These are phyloP conservation scores for Plecotus auritus DNA, from an alignment of 2,113 vertebrate species.

Conservation along the genomic window DNA sequence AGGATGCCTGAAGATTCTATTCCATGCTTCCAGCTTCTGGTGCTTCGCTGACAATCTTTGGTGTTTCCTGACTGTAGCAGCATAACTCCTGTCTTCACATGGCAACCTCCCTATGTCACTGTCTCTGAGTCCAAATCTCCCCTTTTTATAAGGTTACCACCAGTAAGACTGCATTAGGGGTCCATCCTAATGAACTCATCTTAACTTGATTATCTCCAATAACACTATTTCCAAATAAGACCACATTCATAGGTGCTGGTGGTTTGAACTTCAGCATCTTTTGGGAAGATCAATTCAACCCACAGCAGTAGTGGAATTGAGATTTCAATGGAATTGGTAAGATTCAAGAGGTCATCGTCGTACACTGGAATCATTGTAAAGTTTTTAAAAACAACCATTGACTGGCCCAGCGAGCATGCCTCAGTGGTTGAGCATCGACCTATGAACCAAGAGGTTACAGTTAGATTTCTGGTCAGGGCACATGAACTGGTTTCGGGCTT, in stretches of 20 bases:
- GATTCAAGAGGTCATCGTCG: background rate
- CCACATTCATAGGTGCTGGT: background rate
- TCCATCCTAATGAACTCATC: background rate
- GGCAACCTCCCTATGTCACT: background rate
- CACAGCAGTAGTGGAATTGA: background rate
- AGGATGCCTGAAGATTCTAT: no score
- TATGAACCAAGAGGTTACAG: no score
- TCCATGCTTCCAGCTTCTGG: background rate
- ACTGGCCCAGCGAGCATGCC: background rate
- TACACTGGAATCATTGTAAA: background rate
- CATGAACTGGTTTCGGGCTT: no score
- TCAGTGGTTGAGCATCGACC: no score
- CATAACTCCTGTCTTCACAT: background rate
- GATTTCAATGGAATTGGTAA: background rate
- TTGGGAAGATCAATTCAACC: background rate
- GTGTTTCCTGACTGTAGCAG: background rate
- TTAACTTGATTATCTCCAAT: slow-evolving; percentile 10
- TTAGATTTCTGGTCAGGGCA: no score
- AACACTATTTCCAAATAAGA: background rate
- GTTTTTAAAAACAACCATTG: background rate
- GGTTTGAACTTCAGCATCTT: background rate
- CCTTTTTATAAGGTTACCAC: background rate
- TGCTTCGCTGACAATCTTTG: background rate
- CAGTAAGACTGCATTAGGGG: background rate
- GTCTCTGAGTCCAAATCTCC: background rate